Evolutionary conservation across 2,888 invertebrate species (phyloP).

Genomic region (Tipula confusa): DNA sequence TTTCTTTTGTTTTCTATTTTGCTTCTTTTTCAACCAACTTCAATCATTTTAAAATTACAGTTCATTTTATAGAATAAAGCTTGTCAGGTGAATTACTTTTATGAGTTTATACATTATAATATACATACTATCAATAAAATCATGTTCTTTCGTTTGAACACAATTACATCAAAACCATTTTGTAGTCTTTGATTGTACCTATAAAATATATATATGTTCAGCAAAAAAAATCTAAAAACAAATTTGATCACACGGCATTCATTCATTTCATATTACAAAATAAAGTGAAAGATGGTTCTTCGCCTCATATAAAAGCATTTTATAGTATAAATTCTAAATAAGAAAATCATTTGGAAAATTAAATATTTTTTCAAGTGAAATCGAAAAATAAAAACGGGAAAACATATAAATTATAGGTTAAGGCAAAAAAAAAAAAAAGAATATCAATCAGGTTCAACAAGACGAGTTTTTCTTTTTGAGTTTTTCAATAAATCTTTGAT

Average conservation of each 20-base stretch:
- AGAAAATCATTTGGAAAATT: slow-evolving; percentile 25
- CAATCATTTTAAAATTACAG: too few species aligned
- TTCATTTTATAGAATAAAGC: too few species aligned
- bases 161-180: neutral
- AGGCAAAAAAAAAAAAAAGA: neutral
- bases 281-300: neutral
- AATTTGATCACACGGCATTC: neutral
- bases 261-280: neutral
- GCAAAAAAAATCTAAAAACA: neutral
- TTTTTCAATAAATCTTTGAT: neutral
- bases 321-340: neutral
- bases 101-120: too few species aligned
- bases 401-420: neutral
- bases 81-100: too few species aligned
- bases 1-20: too few species aligned
- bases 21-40: too few species aligned
- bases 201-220: neutral
- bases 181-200: neutral
- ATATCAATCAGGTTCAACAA: neutral
- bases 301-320: neutral
- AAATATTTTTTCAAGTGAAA: neutral
- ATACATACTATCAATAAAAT: neutral
- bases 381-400: neutral
- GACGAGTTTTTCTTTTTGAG: neutral
- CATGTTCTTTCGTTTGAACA: neutral